Percentiles rank a stretch among this genome's conserved stretches.
These are phyloP conservation scores for Anarrhichthys ocellatus DNA, from an alignment of 2,113 vertebrate species.

Conservation along the genomic window DNA sequence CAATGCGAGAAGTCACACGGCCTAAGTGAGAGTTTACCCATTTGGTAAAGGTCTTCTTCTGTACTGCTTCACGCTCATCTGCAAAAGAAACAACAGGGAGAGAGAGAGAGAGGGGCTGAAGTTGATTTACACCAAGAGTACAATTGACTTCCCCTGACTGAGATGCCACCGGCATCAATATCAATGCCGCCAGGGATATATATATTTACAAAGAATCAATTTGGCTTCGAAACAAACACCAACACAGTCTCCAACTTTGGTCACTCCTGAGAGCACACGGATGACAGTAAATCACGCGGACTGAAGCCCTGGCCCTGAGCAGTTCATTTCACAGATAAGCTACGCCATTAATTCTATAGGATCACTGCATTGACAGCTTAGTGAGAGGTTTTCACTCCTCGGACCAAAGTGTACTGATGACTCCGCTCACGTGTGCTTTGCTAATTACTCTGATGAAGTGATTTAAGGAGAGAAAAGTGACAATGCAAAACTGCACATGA, in stretches of 20 bases:
- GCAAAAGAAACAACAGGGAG: conserved; percentile 32
- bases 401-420: conserved; percentile 29
- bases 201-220: conserved; percentile 22
- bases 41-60: conserved; percentile 97
- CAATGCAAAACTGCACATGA: background rate
- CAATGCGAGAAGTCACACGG: conserved; percentile 91
- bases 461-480: conserved; percentile 6
- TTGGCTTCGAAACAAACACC: conserved; percentile 1
- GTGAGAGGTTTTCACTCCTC: conserved; percentile 45
- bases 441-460: conserved; percentile 18
- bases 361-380: conserved; percentile 62
- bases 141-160: background rate
- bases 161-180: background rate
- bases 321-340: conserved; percentile 59
- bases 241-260: background rate
- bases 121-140: background rate
- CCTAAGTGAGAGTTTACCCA: conserved; percentile 97
- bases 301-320: conserved; percentile 6
- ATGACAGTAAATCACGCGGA: conserved; percentile 40
- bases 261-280: conserved; percentile 24
- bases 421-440: conserved; percentile 1
- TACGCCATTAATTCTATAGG: conserved; percentile 45
- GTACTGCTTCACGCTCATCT: conserved; percentile 95
- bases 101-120: conserved; percentile 3
- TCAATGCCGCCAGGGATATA: conserved; percentile 6